A percentile compares a stretch with the other conserved stretches of the same genome.
Conservation (phyloP, 2,888 invertebrate genomes). For the Tipula confusa region DNA sequence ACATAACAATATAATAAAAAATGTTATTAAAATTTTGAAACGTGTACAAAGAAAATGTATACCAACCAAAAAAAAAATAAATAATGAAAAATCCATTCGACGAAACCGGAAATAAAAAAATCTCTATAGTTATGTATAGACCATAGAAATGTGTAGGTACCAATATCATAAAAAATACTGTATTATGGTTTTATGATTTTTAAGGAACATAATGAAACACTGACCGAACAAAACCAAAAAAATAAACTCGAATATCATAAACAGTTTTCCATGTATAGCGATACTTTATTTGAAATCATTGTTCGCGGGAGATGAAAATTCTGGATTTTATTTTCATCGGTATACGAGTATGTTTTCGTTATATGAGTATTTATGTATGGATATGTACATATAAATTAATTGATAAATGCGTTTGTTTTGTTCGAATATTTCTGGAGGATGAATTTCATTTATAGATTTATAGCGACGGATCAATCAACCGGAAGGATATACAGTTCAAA, state of each 20-base stretch:
- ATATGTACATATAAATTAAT: too few species aligned
- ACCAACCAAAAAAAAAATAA: background rate
- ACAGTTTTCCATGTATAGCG: background rate
- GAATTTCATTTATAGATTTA: too few species aligned
- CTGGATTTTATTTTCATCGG: background rate
- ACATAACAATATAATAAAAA: background rate
- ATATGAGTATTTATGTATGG: too few species aligned
- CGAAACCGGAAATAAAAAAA: background rate
- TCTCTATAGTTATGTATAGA: background rate
- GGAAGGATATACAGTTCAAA: slow-evolving; percentile 3
- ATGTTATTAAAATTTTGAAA: background rate
- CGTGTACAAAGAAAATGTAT: background rate
- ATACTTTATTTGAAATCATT: background rate
- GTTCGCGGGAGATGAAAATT: background rate
- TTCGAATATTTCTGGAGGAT: background rate
- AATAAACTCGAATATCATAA: background rate
- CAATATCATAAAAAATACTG: background rate
- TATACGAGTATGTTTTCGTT: too few species aligned
- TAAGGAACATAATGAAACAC: background rate
- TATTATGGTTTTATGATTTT: slow-evolving; percentile 12
- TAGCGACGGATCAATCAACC: background rate
- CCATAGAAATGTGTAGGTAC: background rate
- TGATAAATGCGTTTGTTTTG: background rate
- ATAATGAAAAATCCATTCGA: background rate
- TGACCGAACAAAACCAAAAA: background rate